phyloP scores from a whole-genome alignment of 2,113 vertebrate genomes.

The Mus spicilegus region DNA sequence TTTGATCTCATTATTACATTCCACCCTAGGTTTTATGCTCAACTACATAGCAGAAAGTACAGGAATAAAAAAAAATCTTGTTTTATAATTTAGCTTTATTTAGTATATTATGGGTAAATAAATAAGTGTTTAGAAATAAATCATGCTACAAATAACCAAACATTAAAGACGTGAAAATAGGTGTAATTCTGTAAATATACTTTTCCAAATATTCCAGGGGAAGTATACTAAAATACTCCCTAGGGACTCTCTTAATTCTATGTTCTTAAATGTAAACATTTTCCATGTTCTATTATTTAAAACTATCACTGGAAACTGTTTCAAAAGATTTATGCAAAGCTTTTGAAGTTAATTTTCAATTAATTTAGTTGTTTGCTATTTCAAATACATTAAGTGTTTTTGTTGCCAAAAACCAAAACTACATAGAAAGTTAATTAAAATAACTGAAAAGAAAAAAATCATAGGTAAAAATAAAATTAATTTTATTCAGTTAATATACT shows the following conservation, averaged over 20 bases:
- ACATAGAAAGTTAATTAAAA: constrained; percentile 5
- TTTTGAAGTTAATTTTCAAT: neutral
- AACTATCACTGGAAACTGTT: neutral
- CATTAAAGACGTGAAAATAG: neutral
- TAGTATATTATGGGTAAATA: neutral
- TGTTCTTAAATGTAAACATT: neutral
- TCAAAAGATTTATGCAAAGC: neutral
- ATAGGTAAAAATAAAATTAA: constrained; percentile 22
- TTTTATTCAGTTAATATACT: neutral
- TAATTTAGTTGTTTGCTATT: neutral
- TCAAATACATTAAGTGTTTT: neutral
- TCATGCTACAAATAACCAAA: neutral
- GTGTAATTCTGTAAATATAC: no score
- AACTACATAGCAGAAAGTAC: neutral
- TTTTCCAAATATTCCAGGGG: neutral
- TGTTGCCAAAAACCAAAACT: neutral
- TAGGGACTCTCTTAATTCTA: neutral
- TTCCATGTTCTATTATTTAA: neutral
- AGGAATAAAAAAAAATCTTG: neutral
- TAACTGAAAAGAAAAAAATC: neutral
- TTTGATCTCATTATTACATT: neutral
- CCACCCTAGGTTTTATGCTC: neutral
- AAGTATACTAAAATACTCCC: neutral
- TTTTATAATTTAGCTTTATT: neutral
- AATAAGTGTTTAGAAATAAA: neutral